Conservation (phyloP, 2,113 vertebrate species). For the Ctenomys sociabilis region DNA sequence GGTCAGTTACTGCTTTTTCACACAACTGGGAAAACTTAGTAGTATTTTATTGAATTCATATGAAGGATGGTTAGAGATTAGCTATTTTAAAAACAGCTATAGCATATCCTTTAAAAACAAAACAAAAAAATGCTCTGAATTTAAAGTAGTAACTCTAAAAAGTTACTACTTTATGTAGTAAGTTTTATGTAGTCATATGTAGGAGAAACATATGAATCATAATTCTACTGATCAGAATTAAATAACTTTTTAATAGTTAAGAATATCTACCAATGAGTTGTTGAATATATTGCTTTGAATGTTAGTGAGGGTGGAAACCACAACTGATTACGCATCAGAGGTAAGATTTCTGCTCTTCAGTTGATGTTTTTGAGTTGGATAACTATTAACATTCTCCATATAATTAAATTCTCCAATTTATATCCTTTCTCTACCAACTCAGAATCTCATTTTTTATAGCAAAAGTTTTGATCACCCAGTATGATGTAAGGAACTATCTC, state of each 20-base stretch:
- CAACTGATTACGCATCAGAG: neutral
- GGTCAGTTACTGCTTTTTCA: neutral
- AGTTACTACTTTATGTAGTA: no score
- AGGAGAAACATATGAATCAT: neutral
- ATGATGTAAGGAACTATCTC: neutral
- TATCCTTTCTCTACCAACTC: neutral
- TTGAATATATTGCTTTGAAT: neutral
- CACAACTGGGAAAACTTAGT: neutral
- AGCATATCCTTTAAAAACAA: neutral
- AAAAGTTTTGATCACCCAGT: neutral
- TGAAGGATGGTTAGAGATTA: neutral
- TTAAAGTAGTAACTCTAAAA: neutral
- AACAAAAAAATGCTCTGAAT: neutral
- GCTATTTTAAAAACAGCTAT: neutral
- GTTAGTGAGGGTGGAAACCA: neutral
- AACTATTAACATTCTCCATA: neutral
- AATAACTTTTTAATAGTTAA: neutral
- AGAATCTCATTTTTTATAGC: neutral
- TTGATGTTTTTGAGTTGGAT: neutral
- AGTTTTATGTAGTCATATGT: no score
- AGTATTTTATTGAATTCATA: neutral
- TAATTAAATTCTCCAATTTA: neutral
- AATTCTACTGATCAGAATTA: neutral
- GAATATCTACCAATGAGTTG: neutral
- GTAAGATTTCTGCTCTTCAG: neutral